phyloP scores from a whole-genome alignment of 2,888 invertebrate genomes.

The Celastrina argiolus region DNA sequence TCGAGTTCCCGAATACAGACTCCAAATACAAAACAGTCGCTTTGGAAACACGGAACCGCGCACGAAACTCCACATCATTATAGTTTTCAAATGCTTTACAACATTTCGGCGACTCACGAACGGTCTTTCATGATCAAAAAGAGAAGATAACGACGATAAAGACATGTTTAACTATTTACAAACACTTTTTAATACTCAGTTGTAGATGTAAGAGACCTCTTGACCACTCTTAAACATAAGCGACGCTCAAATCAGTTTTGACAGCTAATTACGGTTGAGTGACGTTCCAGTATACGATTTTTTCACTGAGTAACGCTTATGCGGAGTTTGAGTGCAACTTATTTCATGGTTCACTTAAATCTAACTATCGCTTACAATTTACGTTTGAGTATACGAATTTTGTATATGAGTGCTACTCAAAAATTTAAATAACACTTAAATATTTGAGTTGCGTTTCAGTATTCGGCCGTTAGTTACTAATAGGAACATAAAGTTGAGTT shows the following conservation, averaged over 20 bases:
- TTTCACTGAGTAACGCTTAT: not conserved
- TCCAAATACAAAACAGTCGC: not conserved
- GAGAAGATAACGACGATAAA: not conserved
- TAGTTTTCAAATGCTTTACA: not conserved
- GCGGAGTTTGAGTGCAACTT: not conserved
- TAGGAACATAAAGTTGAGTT: too few relatives aligned
- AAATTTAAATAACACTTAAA: too few relatives aligned
- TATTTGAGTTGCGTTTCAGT: too few relatives aligned
- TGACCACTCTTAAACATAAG: not conserved
- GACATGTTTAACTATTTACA: not conserved
- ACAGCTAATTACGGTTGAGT: not conserved
- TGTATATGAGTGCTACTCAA: too few relatives aligned
- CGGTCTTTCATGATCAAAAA: not conserved
- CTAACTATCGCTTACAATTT: too few relatives aligned
- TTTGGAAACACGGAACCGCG: not conserved
- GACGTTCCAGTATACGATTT: not conserved
- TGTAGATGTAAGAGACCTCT: not conserved
- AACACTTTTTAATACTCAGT: not conserved
- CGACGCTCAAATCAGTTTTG: not conserved
- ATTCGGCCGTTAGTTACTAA: too few relatives aligned
- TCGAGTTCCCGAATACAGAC: not conserved
- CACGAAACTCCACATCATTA: not conserved
- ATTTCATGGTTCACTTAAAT: too few relatives aligned
- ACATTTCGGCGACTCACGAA: not conserved
- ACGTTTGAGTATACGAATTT: too few relatives aligned